Evolutionary conservation across 2,888 invertebrate genomes (phyloP).

Genomic region (Cryptops parisi): DNA sequence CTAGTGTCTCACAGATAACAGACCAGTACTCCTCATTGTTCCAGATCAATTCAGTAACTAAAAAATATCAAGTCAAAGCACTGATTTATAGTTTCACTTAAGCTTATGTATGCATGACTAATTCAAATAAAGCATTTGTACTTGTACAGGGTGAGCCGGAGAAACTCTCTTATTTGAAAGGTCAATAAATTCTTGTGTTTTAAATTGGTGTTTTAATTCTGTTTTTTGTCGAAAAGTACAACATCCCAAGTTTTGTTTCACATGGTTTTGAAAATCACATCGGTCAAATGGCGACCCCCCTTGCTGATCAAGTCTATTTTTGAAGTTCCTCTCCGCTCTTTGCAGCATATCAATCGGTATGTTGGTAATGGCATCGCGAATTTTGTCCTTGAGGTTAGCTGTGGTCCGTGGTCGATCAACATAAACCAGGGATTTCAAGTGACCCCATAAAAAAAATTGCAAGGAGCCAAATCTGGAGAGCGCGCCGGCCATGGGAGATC

Average conservation of each 20-base stretch:
- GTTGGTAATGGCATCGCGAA: not conserved
- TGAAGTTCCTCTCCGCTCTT: not conserved
- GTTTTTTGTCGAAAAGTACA: not conserved
- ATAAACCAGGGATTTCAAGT: not conserved
- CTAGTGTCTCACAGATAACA: no score
- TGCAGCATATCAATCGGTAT: not conserved
- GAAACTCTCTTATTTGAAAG: not conserved
- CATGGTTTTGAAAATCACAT: conserved; percentile 6
- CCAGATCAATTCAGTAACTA: no score
- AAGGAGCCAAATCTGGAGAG: conserved; percentile 3
- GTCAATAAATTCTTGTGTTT: not conserved
- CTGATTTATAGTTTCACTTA: no score
- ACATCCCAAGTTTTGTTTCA: not conserved
- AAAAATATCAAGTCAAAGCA: no score
- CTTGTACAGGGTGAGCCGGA: conserved; percentile 2
- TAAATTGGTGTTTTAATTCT: not conserved
- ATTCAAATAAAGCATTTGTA: no score
- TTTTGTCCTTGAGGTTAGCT: not conserved
- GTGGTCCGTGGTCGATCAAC: not conserved
- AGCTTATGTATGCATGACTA: no score
- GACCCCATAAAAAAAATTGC: not conserved
- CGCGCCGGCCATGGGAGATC: no score
- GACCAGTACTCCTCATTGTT: no score
- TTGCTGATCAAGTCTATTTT: not conserved
- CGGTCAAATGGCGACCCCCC: not conserved